Evolutionary conservation across 1,140 invertebrate genomes (phyloP).

Genomic region (Drosophila parabipectinata): DNA sequence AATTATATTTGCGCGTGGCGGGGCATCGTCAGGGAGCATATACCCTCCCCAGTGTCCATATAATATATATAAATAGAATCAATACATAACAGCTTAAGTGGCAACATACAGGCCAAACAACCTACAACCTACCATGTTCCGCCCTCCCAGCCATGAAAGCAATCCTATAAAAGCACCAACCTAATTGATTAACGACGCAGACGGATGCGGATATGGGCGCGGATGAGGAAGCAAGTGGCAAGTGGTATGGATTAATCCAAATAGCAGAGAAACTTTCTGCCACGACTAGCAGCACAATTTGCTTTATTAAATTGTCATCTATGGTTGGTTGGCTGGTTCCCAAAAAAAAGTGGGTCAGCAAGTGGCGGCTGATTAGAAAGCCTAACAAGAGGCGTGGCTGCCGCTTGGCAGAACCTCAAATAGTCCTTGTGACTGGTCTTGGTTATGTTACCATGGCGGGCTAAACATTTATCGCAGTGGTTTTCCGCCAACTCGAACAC

Average conservation of each 20-base stretch:
- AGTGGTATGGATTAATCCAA: slow-evolving; percentile 32
- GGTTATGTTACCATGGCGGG: slow-evolving; percentile 11
- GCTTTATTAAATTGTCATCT: slow-evolving; percentile 75
- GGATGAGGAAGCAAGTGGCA: neutral
- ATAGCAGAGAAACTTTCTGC: slow-evolving; percentile 44
- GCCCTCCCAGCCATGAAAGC: slow-evolving; percentile 15
- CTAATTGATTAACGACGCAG: slow-evolving; percentile 72
- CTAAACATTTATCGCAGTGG: slow-evolving; percentile 31
- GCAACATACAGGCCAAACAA: slow-evolving; percentile 17
- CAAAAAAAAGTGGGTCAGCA: slow-evolving; percentile 49
- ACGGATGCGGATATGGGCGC: neutral
- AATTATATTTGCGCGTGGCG: slow-evolving; percentile 72
- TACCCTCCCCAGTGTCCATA: neutral
- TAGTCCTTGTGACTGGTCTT: neutral
- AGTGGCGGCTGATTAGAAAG: slow-evolving; percentile 62
- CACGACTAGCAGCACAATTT: slow-evolving; percentile 60
- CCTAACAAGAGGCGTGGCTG: slow-evolving; percentile 17
- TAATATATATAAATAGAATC: slow-evolving; percentile 30
- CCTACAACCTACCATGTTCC: neutral
- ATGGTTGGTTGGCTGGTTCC: slow-evolving; percentile 17
- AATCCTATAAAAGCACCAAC: slow-evolving; percentile 60
- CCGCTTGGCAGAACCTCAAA: neutral
- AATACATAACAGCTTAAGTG: slow-evolving; percentile 52
- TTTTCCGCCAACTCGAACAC: slow-evolving; percentile 8
- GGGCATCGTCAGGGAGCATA: slow-evolving; percentile 24